Percentiles rank a stretch among this genome's conserved stretches.
These are phyloP conservation scores for Polypterus senegalus DNA, from an alignment of 2,113 vertebrate species.

Conservation along the genomic window DNA sequence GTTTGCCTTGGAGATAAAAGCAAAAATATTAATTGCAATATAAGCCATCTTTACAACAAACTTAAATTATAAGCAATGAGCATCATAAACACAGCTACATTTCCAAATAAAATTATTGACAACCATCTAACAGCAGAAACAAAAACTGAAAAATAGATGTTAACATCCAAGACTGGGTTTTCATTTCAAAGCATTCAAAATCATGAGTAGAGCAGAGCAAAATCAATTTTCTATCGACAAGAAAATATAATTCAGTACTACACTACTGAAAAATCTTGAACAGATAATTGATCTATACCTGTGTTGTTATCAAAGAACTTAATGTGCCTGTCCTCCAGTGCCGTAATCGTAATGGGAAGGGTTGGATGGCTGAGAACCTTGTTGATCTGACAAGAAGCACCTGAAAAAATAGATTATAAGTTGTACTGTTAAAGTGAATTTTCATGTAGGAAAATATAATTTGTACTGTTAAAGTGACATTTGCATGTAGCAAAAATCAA, in stretches of 20 bases:
- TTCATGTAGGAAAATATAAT: background rate
- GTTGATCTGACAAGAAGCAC: constrained; percentile 81
- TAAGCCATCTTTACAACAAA: background rate
- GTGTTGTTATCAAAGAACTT: constrained; percentile 97
- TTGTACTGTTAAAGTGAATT: too few relatives aligned
- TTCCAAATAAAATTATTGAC: too few relatives aligned
- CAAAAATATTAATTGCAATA: background rate
- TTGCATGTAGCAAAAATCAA: too few relatives aligned
- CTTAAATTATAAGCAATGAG: too few relatives aligned
- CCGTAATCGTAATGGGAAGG: constrained; percentile 91
- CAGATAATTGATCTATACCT: constrained; percentile 43
- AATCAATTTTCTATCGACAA: too few relatives aligned
- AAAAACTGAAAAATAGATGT: too few relatives aligned
- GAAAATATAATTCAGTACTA: background rate
- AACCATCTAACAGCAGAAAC: too few relatives aligned
- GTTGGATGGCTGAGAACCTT: constrained; percentile 96
- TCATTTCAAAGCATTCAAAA: too few relatives aligned
- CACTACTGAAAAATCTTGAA: background rate
- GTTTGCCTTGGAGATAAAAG: constrained; percentile 57
- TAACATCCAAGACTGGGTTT: too few relatives aligned
- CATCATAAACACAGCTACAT: too few relatives aligned
- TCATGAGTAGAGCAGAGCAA: too few relatives aligned
- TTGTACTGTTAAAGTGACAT: too few relatives aligned
- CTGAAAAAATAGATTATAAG: constrained; percentile 26
- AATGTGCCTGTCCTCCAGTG: constrained; percentile 92